Evolutionary conservation across 2,888 invertebrate species (phyloP), one percentile per base, ranked within the genome.

Genomic region (Augiades crinisus): DNA sequence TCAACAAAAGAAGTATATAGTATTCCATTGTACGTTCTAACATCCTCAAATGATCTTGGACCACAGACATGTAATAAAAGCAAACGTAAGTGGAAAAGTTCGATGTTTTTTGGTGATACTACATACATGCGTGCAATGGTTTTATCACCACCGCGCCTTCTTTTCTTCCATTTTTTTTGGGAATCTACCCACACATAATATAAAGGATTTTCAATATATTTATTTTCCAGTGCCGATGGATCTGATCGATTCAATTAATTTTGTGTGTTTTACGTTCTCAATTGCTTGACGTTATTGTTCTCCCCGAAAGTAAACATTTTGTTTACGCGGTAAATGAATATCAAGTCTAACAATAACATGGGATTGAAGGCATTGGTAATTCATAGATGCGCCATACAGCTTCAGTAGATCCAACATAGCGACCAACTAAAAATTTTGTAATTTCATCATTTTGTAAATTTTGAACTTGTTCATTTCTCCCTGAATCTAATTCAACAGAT

Each of bases 81-180:
- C 34, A 60, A 31, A 2, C 44, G 44, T 27, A 44, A 24, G 8
- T 58, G 56, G 19, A 54, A 58, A 5, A 58, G 47, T 52, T 58
- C 54, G 13, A 57, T 22, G 21, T 58, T 14, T 47, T 41, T 57
- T 44, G 56, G 49, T 16, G 57, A 49, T 8, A 58, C 52, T 8
- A 37, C 41, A 52, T 55, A 58, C 45, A 58, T 27, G 3, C 58
- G 34, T 22, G 53, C 10, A 36, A 51, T 53, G 21, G 47, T 41
- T 51, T 57, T 57, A 34, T 58, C 27, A 14, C 54, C 54, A 16
- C 54, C 47, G 30, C 51, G 46, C 16, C 17, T 10, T 40, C 56
- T 43, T 36, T 57, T 52, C 44, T 30, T 34, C 34, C 34, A 34
- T 27, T 44, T 44, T 44, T 44, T 44, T 44, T 12, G 44, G 22